A percentile compares a stretch with the other conserved stretches of the same genome.
Evolutionary conservation across 2,113 vertebrate species (phyloP).

Genomic region (Nerophis ophidion): DNA sequence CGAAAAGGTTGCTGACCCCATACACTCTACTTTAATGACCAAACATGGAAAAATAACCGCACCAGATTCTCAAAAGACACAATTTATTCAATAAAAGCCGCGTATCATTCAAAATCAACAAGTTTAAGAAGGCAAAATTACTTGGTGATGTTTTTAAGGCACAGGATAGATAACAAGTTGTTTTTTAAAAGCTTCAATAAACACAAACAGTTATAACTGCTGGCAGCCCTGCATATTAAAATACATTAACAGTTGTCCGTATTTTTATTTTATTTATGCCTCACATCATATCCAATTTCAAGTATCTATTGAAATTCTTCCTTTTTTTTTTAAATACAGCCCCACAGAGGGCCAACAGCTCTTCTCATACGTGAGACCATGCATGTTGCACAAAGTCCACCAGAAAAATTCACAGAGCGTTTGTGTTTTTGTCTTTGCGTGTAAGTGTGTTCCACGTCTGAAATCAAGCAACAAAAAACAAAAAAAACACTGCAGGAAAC

Average conservation of each 20-base stretch:
- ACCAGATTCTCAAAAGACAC: conserved; percentile 38
- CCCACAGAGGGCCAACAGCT: conserved; percentile 37
- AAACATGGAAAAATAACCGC: background rate
- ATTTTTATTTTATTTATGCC: conserved; percentile 13
- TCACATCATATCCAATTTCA: conserved; percentile 37
- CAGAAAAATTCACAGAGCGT: conserved; percentile 31
- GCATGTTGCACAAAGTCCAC: conserved; percentile 43
- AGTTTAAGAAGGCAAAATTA: conserved; percentile 52
- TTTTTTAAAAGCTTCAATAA: conserved; percentile 27
- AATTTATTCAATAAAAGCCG: conserved; percentile 56
- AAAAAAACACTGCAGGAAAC: conserved; percentile 50
- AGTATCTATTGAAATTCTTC: conserved; percentile 40
- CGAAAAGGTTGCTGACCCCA: too few species aligned
- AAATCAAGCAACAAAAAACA: conserved; percentile 44
- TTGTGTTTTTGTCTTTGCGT: conserved; percentile 32
- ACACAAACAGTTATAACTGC: conserved; percentile 34
- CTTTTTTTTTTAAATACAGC: conserved; percentile 21
- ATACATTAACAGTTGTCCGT: conserved; percentile 14
- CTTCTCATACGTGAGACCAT: conserved; percentile 13
- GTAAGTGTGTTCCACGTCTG: conserved; percentile 46
- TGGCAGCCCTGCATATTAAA: conserved; percentile 27
- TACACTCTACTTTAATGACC: background rate
- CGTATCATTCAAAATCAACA: conserved; percentile 48
- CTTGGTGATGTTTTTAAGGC: conserved; percentile 74
- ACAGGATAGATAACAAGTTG: conserved; percentile 71